Conservation (phyloP, 2,888 invertebrate species). For the Agrilus biguttatus region DNA sequence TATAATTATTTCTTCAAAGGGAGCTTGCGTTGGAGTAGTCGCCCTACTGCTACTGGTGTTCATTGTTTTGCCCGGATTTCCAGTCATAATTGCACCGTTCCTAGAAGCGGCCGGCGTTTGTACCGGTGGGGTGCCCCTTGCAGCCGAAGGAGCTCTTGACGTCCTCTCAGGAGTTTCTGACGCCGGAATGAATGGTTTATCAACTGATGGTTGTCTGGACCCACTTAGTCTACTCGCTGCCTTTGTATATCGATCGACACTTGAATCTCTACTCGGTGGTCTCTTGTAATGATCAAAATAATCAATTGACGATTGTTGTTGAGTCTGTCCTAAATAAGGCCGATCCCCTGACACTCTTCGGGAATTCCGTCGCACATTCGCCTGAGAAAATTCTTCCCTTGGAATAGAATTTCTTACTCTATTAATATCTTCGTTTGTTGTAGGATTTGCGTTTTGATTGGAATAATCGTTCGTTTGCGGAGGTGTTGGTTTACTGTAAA, state of each 20-base stretch:
- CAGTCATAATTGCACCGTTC: slow-evolving; percentile 52
- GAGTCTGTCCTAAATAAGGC: slow-evolving; percentile 25
- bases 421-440: slow-evolving; percentile 22
- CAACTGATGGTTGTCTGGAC: slow-evolving; percentile 68
- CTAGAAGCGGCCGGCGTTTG: slow-evolving; percentile 33
- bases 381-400: slow-evolving; percentile 21
- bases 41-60: slow-evolving; percentile 14
- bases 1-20: slow-evolving; percentile 71
- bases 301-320: slow-evolving; percentile 62
- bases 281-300: slow-evolving; percentile 90
- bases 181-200: slow-evolving; percentile 33
- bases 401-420: slow-evolving; percentile 14
- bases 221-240: slow-evolving; percentile 46
- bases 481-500: too few relatives aligned
- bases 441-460: slow-evolving; percentile 2
- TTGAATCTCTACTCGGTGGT: slow-evolving; percentile 77
- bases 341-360: slow-evolving; percentile 32
- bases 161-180: slow-evolving; percentile 33
- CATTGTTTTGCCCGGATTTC: slow-evolving; percentile 24
- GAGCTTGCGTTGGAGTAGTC: slow-evolving; percentile 28
- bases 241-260: slow-evolving; percentile 62
- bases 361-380: slow-evolving; percentile 35
- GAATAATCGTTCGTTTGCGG: not conserved
- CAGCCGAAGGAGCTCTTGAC: slow-evolving; percentile 39
- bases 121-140: slow-evolving; percentile 38